phyloP scores from a whole-genome alignment of 2,888 invertebrate species.

The Agriopis leucophaearia region DNA sequence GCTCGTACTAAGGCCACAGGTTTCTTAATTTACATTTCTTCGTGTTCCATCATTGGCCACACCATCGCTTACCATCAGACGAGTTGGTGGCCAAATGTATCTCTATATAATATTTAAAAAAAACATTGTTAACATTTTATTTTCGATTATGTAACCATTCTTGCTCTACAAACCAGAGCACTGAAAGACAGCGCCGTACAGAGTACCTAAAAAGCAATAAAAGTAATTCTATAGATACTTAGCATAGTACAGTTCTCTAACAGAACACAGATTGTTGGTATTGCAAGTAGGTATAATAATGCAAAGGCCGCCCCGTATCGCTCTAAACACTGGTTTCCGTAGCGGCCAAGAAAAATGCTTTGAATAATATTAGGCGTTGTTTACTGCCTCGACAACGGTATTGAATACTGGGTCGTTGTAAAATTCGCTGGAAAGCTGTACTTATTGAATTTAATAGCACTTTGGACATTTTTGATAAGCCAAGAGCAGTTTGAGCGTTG shows the following conservation, averaged over 20 bases:
- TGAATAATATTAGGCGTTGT: constrained; percentile 22
- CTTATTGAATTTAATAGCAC: constrained; percentile 6
- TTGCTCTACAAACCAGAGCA: too few species aligned
- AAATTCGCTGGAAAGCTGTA: constrained; percentile 8
- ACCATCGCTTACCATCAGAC: too few species aligned
- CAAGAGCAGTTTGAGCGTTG: constrained; percentile 1
- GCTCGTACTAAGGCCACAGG: too few species aligned
- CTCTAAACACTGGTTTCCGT: constrained; percentile 27
- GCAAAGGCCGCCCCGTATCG: constrained; percentile 18
- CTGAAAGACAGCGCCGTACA: too few species aligned
- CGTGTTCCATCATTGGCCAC: too few species aligned
- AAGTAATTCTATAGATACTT: constrained; percentile 52
- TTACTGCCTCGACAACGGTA: constrained; percentile 16
- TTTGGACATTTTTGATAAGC: not conserved
- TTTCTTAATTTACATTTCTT: too few species aligned
- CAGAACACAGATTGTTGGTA: constrained; percentile 60
- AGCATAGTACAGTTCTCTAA: constrained; percentile 52
- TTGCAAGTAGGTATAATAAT: constrained; percentile 57
- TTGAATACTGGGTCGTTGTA: constrained; percentile 13
- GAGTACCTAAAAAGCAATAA: too few species aligned
- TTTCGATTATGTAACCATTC: too few species aligned
- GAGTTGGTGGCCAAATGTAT: too few species aligned
- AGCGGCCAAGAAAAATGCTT: constrained; percentile 31
- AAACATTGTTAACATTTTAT: too few species aligned
- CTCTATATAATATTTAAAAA: too few species aligned